Evolutionary conservation across 2,113 vertebrate species (phyloP), one percentile per base, ranked within the genome.

Genomic region (Brachionichthys hirsutus): DNA sequence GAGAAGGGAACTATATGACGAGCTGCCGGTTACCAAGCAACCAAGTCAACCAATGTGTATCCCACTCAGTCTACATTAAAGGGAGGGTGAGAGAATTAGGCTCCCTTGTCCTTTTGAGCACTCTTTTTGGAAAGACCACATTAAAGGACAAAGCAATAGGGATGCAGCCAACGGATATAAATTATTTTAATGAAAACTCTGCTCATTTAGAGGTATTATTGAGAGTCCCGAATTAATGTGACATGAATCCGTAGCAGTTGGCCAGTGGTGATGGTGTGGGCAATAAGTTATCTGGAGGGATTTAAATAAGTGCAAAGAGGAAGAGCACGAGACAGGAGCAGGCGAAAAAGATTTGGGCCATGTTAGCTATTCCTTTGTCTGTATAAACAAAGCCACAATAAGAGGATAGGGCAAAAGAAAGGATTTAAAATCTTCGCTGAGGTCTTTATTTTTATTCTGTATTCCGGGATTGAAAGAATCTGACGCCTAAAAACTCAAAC

Each of bases 1-100:
- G 40, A 40, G 42, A 79, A 54, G 43, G 24, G 63, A 77, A 77
- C 75, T 17, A 46, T 66, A 80, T 61, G 56, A 43, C 63, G 67
- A 54, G 64, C 74, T 84, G 66, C 77, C 50, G 81, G 88, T 92
- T 88, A 82, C 89, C 82, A 89, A 79, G 90, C 88, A 91, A 92
- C 89, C 52, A 52, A 73, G 66, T 77, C 63, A 61, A 78, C 65
- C 82, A 81, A 78, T 80, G 57, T 67, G 64, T 49, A 78, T 70
- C 73, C 68, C 48, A 59, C 78, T 68, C 68, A 50, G 34, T 74
- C 52, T 54, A 63, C 68, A 66, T 80, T 59, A 79, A 81, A 76
- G 63, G 64, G 62, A 63, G 44, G 47, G 40, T 65, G 53, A 40
- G 62, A 71, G 20, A 58, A 75, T 22, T 58, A 75, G 57, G 19